These are phyloP conservation scores for Rotaria sp. DNA, from an alignment of 2,888 invertebrate species.

Conservation along the genomic window DNA sequence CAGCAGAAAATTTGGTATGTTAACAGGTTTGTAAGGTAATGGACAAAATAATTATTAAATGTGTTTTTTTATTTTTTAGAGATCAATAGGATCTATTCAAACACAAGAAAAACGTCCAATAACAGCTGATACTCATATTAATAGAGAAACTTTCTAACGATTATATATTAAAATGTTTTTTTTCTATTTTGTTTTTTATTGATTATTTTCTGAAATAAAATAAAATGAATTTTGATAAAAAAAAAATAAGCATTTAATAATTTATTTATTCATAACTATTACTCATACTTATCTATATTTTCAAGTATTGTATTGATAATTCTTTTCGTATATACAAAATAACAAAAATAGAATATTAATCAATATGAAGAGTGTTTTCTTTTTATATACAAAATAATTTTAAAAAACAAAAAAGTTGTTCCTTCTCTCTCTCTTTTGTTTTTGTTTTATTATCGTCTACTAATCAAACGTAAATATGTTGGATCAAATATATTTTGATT, in stretches of 20 bases:
- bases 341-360: no score
- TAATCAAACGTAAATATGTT: background rate
- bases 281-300: no score
- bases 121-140: background rate
- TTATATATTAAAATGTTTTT: background rate
- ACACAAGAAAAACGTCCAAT: background rate
- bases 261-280: no score
- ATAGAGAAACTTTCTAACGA: background rate
- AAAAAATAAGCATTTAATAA: no score
- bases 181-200: no score
- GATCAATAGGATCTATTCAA: background rate
- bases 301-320: no score
- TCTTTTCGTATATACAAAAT: no score
- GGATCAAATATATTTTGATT: slow-evolving; percentile 15
- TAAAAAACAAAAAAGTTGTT: no score
- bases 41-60: background rate
- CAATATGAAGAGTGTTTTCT: no score
- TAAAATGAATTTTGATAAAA: no score
- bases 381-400: no score
- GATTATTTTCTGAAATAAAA: no score
- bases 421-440: background rate
- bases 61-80: background rate
- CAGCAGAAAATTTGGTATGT: background rate
- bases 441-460: background rate
- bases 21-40: background rate